Conservation (phyloP, 2,888 invertebrate species). For the Diarsia brunnea region DNA sequence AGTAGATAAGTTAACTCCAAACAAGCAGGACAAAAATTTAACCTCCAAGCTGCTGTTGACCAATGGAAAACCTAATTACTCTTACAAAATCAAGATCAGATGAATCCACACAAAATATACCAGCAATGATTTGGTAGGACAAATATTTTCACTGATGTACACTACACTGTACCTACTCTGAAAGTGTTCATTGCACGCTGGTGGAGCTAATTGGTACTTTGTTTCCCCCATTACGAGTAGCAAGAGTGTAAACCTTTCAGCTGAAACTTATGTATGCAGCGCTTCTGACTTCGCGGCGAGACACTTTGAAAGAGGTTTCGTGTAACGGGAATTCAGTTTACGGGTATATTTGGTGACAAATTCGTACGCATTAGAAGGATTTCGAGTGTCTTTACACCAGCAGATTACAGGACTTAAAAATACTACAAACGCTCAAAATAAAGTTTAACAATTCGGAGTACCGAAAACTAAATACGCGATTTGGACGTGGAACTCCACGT, state of each 20-base stretch:
- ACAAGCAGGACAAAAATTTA: no score
- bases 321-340: not conserved
- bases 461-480: no score
- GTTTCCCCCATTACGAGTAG: slow-evolving; percentile 39
- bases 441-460: no score
- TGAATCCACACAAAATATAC: not conserved
- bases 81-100: not conserved
- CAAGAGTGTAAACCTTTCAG: slow-evolving; percentile 23
- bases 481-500: no score
- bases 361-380: not conserved
- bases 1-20: no score
- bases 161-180: not conserved
- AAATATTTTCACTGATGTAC: not conserved
- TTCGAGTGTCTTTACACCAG: no score
- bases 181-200: slow-evolving; percentile 34
- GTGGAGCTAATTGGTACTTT: slow-evolving; percentile 52
- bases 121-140: not conserved
- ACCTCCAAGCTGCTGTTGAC: no score
- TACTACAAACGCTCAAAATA: no score
- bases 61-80: not conserved
- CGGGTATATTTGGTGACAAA: not conserved
- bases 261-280: slow-evolving; percentile 31
- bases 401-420: no score
- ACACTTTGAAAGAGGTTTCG: slow-evolving; percentile 8
- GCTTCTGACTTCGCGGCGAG: slow-evolving; percentile 21